Base-by-base conservation (phyloP, 2,888 invertebrate genomes). In the Limnephilus auricula region DNA sequence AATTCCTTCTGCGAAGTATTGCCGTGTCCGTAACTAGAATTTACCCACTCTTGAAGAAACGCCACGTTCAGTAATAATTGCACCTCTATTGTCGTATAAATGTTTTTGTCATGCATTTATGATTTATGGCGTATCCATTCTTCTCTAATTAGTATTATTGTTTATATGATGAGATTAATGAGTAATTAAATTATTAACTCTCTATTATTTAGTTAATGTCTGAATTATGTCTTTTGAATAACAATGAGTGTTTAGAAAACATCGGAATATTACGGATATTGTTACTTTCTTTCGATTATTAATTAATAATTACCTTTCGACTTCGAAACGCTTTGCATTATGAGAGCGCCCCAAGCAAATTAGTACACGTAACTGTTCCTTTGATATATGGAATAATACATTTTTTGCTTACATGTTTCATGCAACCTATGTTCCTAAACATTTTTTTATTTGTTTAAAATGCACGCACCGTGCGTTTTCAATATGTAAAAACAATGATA, bases 201-300 rank as follows among this genome's bases (percentile, higher is more conserved):
- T 65, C 65, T n/a, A 25, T n/a, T 65, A n/a, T 65, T n/a, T 65
- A n/a, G 65, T 25, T 25, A 65, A 65, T 65, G 50, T 65, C 65
- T 65, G 65, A 65, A 65, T 65, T 65, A n/a, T n/a, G 65, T 9
- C 18, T 25, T 65, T 65, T 65, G 18, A 65, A 18, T 25, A 25
- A 65, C 65, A 65, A 65, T n/a, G 18, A 80, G 31, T 32, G 80
- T 80, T 32, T 80, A 80, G 80, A 31, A 80, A 80, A 15, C 80
- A 80, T 80, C 31, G 32, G 31, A 15, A 31, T 32, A 80, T 80
- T 80, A 32, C 32, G 32, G 30, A 80, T 32, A 32, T 80, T 80
- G 31, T 80, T 31, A 80, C 31, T 80, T 80, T 31, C 32, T 80
- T 80, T 80, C 31, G 13, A 32, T 80, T 31, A 13, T 80, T 80